Base-by-base conservation (phyloP, 1,140 invertebrate species). In the Belonocnema kinseyi region DNA sequence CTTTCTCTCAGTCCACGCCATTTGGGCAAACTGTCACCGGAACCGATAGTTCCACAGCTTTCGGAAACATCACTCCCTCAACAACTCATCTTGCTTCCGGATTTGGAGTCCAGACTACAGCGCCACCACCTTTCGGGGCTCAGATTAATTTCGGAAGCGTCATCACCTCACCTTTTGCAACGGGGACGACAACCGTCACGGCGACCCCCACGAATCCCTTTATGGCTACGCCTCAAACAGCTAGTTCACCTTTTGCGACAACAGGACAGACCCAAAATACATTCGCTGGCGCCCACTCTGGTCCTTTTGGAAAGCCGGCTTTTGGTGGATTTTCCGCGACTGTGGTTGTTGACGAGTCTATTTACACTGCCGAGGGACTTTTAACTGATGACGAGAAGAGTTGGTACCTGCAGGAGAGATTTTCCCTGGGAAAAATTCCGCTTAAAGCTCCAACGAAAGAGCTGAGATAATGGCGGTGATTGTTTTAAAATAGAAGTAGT, bases 351-450 rank as follows among this genome's bases (percentile, higher is more conserved):
- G 86, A 90, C 26, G 85, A 89, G 7, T 87, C 72, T 0, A 75
- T 86, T 77, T 92, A 89, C 26, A 87, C 84, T 0, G 50, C 73
- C 0, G 86, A 89, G 0, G 77, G 75, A 46, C 58, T 78, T 17
- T 75, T 92, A 10, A 90, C 89, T 0, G 87, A 90, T 14, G 89
- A 89, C 0, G 90, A 92, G 17, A 90, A 88, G 46, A 84, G 14
- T 5, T 79, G 80, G 16, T 92, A 83, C 33, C 21, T 85, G 1
- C 78, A 87, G 6, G 84, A 88, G 1, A 70, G 80, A 40, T 92
- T 92, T 78, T 46, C 66, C 6, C 74, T 90, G 2, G 86, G 88
- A 3, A 87, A 87, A 73, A 88, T 91, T 76, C 90, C 91, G 3
- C 13, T 89, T 0, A 87, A 86, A 73, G 85, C 90, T 19, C 91